Percentiles rank a stretch among this genome's conserved stretches.
phyloP scores from a whole-genome alignment of 2,888 invertebrate species.

The Apamea anceps region DNA sequence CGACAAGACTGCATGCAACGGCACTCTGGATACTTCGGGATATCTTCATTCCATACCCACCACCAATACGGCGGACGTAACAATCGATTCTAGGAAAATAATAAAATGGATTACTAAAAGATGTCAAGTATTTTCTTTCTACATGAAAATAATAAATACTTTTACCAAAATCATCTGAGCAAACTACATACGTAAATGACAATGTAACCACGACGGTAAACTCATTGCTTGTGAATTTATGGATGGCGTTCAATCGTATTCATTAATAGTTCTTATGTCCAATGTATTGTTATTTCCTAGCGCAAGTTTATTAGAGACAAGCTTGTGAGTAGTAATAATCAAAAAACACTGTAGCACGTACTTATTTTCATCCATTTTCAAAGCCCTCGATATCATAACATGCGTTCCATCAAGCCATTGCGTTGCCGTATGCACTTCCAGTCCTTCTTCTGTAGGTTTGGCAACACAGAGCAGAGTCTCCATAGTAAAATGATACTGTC shows the following conservation, averaged over 20 bases:
- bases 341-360: constrained; percentile 1
- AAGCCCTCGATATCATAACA: constrained; percentile 84
- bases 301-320: no score
- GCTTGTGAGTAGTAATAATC: no score
- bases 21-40: constrained; percentile 89
- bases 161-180: not conserved
- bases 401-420: constrained; percentile 91
- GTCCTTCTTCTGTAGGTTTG: constrained; percentile 92
- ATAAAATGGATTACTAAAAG: not conserved
- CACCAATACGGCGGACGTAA: constrained; percentile 77
- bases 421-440: constrained; percentile 91
- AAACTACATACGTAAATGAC: not conserved
- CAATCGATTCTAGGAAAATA: constrained; percentile 91
- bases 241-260: not conserved
- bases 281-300: not conserved
- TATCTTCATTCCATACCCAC: constrained; percentile 93
- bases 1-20: constrained; percentile 91
- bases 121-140: not conserved
- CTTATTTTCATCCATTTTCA: constrained; percentile 87
- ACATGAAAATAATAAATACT: not conserved
- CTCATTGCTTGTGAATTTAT: constrained; percentile 3
- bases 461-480: constrained; percentile 92
- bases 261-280: not conserved
- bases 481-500: constrained; percentile 94
- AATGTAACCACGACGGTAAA: not conserved